Conservation (phyloP, 2,888 invertebrate genomes). For the Mechanitis messenoides region DNA sequence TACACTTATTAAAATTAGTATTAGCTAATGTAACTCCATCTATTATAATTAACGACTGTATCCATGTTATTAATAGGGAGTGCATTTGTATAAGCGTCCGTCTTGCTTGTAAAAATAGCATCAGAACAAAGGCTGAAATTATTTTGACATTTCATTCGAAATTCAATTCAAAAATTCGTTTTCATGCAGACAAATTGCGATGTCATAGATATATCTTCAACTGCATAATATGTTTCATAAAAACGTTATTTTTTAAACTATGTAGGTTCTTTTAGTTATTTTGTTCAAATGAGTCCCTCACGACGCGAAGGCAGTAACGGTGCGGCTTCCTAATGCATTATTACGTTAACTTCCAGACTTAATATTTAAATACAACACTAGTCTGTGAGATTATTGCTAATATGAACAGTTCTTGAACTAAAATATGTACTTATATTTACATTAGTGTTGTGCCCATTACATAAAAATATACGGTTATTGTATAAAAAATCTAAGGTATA, state of each 20-base stretch:
- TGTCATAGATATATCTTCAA: not conserved
- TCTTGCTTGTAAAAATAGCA: not conserved
- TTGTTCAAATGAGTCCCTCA: constrained; percentile 4
- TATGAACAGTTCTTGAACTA: not conserved
- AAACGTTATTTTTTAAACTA: not conserved
- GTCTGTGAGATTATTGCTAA: not conserved
- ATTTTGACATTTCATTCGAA: not conserved
- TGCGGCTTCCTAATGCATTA: constrained; percentile 2
- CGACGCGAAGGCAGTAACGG: not conserved
- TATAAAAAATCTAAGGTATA: not conserved
- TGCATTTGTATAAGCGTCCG: not conserved
- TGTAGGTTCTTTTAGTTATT: not conserved
- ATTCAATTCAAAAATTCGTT: not conserved
- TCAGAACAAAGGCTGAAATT: not conserved
- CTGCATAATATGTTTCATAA: not conserved
- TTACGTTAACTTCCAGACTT: not conserved
- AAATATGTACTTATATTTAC: not conserved
- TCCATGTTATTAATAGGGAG: not conserved
- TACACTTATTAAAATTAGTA: not conserved
- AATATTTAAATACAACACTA: not conserved
- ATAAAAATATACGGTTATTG: not conserved
- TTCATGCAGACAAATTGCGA: not conserved
- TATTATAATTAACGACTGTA: not conserved
- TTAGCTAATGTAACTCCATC: not conserved
- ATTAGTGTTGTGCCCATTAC: not conserved